Conservation (phyloP, 2,797 vertebrate species). For the Macrochelys suwanniensis region DNA sequence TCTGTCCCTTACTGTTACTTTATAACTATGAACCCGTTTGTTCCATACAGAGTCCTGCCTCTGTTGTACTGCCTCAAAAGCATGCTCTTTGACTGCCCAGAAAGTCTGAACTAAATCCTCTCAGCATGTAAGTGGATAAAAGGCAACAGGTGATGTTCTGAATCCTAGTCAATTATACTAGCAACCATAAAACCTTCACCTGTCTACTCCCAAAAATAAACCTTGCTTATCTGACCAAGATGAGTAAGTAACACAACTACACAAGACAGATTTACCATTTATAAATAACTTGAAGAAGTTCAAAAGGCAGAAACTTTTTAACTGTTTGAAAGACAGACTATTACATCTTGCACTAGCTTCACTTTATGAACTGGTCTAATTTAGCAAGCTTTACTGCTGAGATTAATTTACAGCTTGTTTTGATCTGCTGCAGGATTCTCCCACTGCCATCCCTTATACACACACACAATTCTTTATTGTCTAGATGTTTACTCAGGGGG, state of each 20-base stretch:
- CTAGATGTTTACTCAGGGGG: conserved; percentile 7
- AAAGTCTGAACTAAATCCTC: not conserved
- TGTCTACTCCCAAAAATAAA: not conserved
- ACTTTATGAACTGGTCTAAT: not conserved
- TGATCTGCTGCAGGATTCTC: not conserved
- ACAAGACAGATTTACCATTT: not conserved
- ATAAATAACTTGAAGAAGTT: not conserved
- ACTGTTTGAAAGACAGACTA: not conserved
- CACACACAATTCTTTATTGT: conserved; percentile 6
- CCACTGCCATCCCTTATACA: not conserved
- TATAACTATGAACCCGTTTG: not conserved
- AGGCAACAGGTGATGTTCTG: not conserved
- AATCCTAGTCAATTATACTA: not conserved
- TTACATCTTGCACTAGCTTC: not conserved
- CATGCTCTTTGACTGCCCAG: not conserved
- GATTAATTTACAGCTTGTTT: conserved; percentile 33
- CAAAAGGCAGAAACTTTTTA: not conserved
- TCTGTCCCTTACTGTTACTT: rapidly evolving
- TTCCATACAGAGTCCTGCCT: rapidly evolving
- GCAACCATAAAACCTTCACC: not conserved
- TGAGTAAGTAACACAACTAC: not conserved
- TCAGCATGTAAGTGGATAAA: not conserved
- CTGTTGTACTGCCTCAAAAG: not conserved
- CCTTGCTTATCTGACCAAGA: not conserved
- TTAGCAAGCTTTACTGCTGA: not conserved